Evolutionary conservation across 1,140 invertebrate genomes (phyloP).

Genomic region (Aplysia californica): DNA sequence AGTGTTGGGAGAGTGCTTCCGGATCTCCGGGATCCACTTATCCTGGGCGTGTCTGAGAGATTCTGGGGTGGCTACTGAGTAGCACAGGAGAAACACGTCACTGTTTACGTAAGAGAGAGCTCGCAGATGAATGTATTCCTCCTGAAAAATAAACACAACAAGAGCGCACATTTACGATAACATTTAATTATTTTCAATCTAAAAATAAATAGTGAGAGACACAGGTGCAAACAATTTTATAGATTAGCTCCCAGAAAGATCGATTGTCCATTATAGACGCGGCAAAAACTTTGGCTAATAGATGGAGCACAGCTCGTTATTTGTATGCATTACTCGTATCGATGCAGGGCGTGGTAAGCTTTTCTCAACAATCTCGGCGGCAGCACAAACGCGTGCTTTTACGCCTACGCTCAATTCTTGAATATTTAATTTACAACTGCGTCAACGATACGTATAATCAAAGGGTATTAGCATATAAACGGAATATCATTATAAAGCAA

Average conservation of each 20-base stretch:
- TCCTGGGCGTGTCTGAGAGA: conserved; percentile 98
- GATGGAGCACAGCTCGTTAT: too few species aligned
- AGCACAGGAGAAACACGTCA: conserved; percentile 99
- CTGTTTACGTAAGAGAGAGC: conserved; percentile 97
- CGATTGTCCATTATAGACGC: not conserved
- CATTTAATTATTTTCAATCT: not conserved
- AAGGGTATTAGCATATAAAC: too few species aligned
- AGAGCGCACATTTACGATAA: not conserved
- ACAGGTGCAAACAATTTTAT: not conserved
- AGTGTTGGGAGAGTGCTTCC: conserved; percentile 79
- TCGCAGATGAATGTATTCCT: conserved; percentile 93
- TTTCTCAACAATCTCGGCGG: not conserved
- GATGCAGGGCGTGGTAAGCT: too few species aligned
- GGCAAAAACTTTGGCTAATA: not conserved
- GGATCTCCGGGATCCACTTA: conserved; percentile 77
- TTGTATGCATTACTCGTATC: not conserved
- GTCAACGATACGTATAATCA: too few species aligned
- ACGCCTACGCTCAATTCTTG: too few species aligned
- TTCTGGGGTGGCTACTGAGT: conserved; percentile 98
- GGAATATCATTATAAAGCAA: too few species aligned
- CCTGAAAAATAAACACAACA: conserved; percentile 72
- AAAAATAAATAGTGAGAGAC: not conserved
- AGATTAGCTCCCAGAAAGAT: not conserved
- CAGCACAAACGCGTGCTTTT: not conserved
- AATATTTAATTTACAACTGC: too few species aligned